Evolutionary conservation across 2,888 invertebrate genomes (phyloP), one percentile per base, ranked within the genome.

Genomic region (Lottia gigantea): DNA sequence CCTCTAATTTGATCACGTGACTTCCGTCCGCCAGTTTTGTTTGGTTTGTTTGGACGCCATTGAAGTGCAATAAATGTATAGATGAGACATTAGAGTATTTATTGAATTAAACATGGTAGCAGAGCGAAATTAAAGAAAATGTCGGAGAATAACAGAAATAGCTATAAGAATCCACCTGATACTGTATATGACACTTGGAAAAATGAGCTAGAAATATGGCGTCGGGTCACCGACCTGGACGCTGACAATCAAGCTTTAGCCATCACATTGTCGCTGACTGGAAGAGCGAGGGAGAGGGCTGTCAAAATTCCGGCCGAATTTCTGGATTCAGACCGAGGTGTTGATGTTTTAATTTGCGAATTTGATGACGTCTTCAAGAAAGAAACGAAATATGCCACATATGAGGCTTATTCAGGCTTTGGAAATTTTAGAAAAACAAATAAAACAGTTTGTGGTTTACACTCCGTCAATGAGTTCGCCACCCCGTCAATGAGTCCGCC

Each of bases 371-470:
- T 49, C 16, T 49, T 19, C 16, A 49, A 49, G 3, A 16, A 49
- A 3, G 49, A 49, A 49, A 49, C 16, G 4, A 45, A 31, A n/a
- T 14, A 26, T 23, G 45, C 64, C 0, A 14, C 40, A 25, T n/a
- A 25, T 64, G 15, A 64, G 23, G 64, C 64, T 4, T 45, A 45
- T 19, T 8, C 23, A 3, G 45, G 40, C 8, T 64, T 64, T 64
- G 64, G 31, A 19, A 45, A 16, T 8, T 46, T 64, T 45, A 23
- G 45, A n/a, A 64, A 64, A 64, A 45, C 45, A 40, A n/a, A n/a
- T n/a, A n/a, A n/a, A n/a, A n/a, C n/a, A n/a, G n/a, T n/a, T n/a
- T n/a, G n/a, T n/a, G n/a, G n/a, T n/a, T n/a, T n/a, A n/a, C n/a
- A n/a, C n/a, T n/a, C n/a, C n/a, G n/a, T n/a, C n/a, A n/a, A n/a